Conservation (phyloP, 2,113 vertebrate species). For the Candoia aspera region DNA sequence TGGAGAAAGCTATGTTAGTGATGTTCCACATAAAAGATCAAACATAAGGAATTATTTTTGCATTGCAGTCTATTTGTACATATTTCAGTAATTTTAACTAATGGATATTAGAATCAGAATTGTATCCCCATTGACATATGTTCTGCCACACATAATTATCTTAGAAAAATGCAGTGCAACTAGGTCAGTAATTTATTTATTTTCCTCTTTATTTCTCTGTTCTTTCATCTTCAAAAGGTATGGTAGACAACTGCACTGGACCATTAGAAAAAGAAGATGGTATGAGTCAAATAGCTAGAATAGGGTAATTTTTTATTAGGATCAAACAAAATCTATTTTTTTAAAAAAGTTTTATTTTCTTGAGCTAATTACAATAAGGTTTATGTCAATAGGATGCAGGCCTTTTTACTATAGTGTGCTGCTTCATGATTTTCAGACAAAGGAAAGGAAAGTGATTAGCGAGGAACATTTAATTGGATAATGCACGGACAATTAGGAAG, state of each 20-base stretch:
- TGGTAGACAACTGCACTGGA: neutral
- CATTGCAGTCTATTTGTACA: neutral
- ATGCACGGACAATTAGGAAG: neutral
- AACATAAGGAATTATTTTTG: constrained; percentile 35
- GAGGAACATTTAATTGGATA: neutral
- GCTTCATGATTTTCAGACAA: neutral
- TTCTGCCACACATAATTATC: too few relatives aligned
- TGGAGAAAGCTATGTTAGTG: constrained; percentile 28
- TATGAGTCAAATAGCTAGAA: neutral
- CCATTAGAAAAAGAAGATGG: neutral
- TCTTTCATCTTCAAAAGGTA: neutral
- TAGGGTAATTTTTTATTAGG: too few relatives aligned
- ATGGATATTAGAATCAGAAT: neutral
- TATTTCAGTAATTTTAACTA: neutral
- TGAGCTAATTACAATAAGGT: neutral
- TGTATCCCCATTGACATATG: neutral
- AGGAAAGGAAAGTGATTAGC: neutral
- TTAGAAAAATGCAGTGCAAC: neutral
- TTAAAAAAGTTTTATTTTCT: neutral
- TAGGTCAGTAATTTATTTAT: neutral
- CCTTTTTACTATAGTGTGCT: neutral
- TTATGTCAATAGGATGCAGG: neutral
- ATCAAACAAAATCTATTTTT: neutral
- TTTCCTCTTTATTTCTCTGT: neutral
- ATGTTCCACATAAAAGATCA: constrained; percentile 40